Base-by-base conservation (phyloP, 1,140 invertebrate genomes). In the Platyura marginata region DNA sequence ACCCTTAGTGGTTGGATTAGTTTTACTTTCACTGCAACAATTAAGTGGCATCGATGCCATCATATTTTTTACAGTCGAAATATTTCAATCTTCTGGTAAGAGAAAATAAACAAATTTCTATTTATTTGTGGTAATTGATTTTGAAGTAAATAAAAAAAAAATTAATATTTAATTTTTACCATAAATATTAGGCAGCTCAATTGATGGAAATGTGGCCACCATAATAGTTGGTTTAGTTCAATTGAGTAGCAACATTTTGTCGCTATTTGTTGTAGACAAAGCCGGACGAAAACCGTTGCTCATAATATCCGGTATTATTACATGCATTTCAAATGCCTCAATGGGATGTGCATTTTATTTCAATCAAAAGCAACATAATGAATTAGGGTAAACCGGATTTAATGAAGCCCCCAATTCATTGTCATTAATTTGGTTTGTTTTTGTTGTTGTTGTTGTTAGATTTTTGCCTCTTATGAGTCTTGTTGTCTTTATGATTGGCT, bases 221-320 rank as follows among this genome's bases (percentile, higher is more conserved):
- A 80, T 89, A 35, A 68, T 87, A 40, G 68, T 90, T 16, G 85
- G 78, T 1, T 56, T 64, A 16, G 74, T 86, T 18, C 79, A 85
- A 57, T 71, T 89, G 8, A 33, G 75, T 1, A 70, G 74, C 10
- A 84, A 79, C 13, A 57, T 71, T n/a, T 55, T 73, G 2, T 72
- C 77, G 8, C 63, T 73, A 0, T 42, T 73, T 40, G 51, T 84
- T 35, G 75, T 89, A 41, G 74, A 75, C 53, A 73, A 59, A 51
- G 52, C 72, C 2, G 82, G 79, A 3, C 65, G 85, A 5, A 72
- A 77, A 46, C 56, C 77, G 2, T 61, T 88, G 3, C 64, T 89
- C n/a, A 61, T 77, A 2, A 49, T 77, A 3, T 87, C 83, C 0
- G 63, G 68, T 2, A 52, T 67, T 3, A 54, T 72, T 34, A 83